Conservation (phyloP, 2,888 invertebrate genomes). For the Drosophila macrospina region DNA sequence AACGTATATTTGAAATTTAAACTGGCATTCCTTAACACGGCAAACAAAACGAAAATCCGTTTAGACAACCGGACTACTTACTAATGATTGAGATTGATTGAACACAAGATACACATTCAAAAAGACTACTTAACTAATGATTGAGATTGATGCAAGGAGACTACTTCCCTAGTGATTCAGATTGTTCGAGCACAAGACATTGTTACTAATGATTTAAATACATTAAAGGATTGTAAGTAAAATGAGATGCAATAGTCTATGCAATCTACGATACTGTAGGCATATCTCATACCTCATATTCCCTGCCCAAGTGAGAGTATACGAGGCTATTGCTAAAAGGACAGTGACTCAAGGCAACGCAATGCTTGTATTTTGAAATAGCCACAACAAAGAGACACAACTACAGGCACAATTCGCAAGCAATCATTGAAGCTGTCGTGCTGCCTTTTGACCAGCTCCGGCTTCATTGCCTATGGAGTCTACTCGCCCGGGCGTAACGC, state of each 20-base stretch:
- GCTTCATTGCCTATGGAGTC: constrained; percentile 1
- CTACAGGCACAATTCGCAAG: constrained; percentile 10
- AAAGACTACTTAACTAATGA: too few relatives aligned
- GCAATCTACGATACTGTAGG: too few relatives aligned
- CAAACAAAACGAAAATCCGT: background rate
- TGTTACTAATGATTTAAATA: too few relatives aligned
- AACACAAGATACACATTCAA: background rate
- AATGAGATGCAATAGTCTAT: too few relatives aligned
- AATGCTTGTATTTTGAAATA: constrained; percentile 38
- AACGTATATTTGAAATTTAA: constrained; percentile 11
- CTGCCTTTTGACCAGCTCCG: constrained; percentile 19
- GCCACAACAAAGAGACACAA: constrained; percentile 17
- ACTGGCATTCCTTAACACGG: background rate
- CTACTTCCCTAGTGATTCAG: too few relatives aligned
- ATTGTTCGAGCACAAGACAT: too few relatives aligned
- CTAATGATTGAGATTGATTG: background rate
- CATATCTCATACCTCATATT: background rate
- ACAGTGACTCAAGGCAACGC: constrained; percentile 62
- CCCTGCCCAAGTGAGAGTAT: background rate
- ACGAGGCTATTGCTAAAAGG: constrained; percentile 36
- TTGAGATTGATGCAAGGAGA: too few relatives aligned
- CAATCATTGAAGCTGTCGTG: constrained; percentile 6
- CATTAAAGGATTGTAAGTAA: too few relatives aligned
- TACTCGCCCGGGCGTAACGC: constrained; percentile 46
- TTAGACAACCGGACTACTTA: background rate